Base-by-base conservation (phyloP, 2,113 vertebrate species). In the Glaucomys volans region DNA sequence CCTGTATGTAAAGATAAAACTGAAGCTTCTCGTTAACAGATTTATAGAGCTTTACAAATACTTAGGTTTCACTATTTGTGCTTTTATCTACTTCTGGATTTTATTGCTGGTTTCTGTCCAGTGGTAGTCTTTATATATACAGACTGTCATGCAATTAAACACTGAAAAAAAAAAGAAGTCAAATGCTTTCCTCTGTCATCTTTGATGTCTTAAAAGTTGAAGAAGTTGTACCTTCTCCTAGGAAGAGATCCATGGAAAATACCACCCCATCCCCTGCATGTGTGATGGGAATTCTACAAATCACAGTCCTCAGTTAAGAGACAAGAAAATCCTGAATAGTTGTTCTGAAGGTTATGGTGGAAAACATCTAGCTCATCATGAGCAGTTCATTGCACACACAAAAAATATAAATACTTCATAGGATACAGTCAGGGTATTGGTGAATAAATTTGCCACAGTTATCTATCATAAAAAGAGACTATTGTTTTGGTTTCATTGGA, bases 1-100 rank as follows among this genome's bases (percentile, higher is more conserved):
- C 98, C 97, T 98, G 93, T 92, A 98, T 95, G 97, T 98, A 98
- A 98, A 98, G 98, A 98, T 98, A 98, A 98, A 98, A 98, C 96
- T 81, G 96, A 97, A 98, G 97, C 97, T 97, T 0, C 4, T 94
- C 96, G 86, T 92, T 96, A 77, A 95, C 83, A 97, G 97, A 97
- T 98, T 98, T 98, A 98, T 97, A 98, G 98, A 64, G 80, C 97
- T 98, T 97, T 97, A 95, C 92, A 94, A 98, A 98, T 91, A 90
- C 94, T 95, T 97, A 62, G 81, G 97, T 98, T 98, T 98, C 96
- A 24, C 92, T 97, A 96, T 98, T 98, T 98, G 97, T 96, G 97
- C 98, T 98, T 98, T 97, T 95, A 97, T 97, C 96, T 32, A 2
- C 97, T 98, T 97, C 95, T 98, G 95, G 87, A 97, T 95, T 99